Evolutionary conservation across 2,113 vertebrate genomes (phyloP), one percentile per base, ranked within the genome.

Genomic region (Dryoscopus gambensis): DNA sequence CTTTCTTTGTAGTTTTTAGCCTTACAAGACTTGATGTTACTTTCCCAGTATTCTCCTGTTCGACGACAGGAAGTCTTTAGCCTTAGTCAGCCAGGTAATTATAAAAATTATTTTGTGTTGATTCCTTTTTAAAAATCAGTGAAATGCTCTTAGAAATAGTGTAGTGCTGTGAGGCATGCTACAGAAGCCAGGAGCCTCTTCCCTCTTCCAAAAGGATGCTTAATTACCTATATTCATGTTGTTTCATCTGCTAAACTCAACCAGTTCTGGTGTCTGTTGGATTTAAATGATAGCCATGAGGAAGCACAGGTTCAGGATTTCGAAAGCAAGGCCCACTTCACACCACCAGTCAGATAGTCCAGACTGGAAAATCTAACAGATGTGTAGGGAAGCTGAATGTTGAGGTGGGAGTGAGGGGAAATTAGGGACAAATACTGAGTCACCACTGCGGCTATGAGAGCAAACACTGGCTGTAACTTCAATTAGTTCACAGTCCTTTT

Each of bases 81-180:
- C 97, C 98, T 99, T 52, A 99, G 99, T 97, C 99, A 99, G 93
- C 99, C 99, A 98, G 99, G 99, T 99, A 98, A 96, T 84, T 68
- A 49, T 30, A 55, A 74, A 42, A 62, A 33, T 10, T 31, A 35
- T 23, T 83, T 44, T 13, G 56, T 59, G 14, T 20, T 78, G 71
- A 37, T 90, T 57, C 28, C 10, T 53, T 39, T 60, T 47, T 24
- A 1, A 13, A 15, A 63, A 81, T 8, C 81, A 40, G 19, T 70
- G 55, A 70, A 33, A 74, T 33, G 28, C 24, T 68, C 71, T 67
- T 56, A 35, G 6, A 47, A 78, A 25, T 63, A 14, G n/a, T 15
- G 18, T 56, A 11, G 16, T 68, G 20, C 37, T 69, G 35, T 42
- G 33, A 64, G 2, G 1, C 9, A 6, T 31, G 49, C 35, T 89